Conservation (phyloP, 1,140 invertebrate species). For the Solenopsis fugax region DNA sequence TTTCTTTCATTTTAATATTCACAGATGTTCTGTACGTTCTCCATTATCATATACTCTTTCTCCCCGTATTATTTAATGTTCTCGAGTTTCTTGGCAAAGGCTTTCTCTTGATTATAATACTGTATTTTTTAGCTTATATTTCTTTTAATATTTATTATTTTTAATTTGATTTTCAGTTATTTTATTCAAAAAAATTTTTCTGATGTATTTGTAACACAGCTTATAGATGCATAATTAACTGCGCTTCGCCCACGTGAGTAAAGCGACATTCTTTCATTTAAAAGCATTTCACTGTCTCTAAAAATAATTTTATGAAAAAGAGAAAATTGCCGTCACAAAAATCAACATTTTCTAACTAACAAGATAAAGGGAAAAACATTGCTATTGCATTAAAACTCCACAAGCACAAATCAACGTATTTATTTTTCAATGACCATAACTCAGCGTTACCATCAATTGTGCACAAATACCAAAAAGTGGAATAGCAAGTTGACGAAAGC, state of each 20-base stretch:
- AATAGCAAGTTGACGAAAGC: not conserved
- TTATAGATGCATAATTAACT: not conserved
- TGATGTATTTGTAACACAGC: not conserved
- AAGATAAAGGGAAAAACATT: not conserved
- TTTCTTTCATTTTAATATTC: not conserved
- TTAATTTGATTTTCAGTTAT: not conserved
- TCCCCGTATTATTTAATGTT: not conserved
- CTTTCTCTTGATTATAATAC: not conserved
- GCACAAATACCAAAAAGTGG: not conserved
- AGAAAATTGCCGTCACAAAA: not conserved
- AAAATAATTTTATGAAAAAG: slow-evolving; percentile 1
- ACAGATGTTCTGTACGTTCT: not conserved
- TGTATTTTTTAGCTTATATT: not conserved
- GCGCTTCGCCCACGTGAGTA: not conserved
- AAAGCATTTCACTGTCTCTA: not conserved
- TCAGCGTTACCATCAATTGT: not conserved
- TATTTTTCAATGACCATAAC: not conserved
- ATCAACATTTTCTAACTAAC: not conserved
- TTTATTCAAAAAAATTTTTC: not conserved
- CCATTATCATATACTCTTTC: not conserved
- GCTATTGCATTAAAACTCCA: not conserved
- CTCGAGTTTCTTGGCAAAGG: not conserved
- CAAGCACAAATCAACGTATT: not conserved
- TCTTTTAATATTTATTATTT: not conserved
- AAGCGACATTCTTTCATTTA: not conserved